Conservation (phyloP, 2,888 invertebrate species). For the Sisyra nigra region DNA sequence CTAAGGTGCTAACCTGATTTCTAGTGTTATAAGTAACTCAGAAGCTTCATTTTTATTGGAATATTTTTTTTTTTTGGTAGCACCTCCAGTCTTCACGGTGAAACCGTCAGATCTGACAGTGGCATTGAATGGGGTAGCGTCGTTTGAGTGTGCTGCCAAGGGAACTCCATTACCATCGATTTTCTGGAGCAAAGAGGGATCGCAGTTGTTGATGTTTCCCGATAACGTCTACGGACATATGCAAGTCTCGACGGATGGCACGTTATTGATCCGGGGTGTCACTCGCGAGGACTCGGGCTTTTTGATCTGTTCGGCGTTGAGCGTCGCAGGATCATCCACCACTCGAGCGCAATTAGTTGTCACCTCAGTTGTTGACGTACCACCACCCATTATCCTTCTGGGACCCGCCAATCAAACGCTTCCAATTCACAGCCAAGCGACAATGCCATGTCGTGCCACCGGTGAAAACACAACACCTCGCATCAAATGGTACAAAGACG, state of each 20-base stretch:
- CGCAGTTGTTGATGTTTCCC: constrained; percentile 69
- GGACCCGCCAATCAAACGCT: constrained; percentile 81
- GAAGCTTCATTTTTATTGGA: too few species aligned
- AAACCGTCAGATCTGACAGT: constrained; percentile 79
- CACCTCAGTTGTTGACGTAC: constrained; percentile 55
- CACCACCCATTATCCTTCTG: constrained; percentile 77
- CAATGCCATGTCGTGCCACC: constrained; percentile 62
- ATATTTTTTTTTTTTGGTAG: constrained; percentile 46
- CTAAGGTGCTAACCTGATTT: too few species aligned
- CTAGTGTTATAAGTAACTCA: too few species aligned
- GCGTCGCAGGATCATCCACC: constrained; percentile 83
- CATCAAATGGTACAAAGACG: constrained; percentile 66
- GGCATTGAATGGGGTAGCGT: constrained; percentile 70
- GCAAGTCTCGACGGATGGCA: constrained; percentile 50
- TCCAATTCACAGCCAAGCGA: constrained; percentile 57
- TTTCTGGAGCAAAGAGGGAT: constrained; percentile 93
- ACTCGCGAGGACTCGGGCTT: constrained; percentile 51
- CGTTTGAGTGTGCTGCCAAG: constrained; percentile 79
- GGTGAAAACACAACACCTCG: constrained; percentile 51
- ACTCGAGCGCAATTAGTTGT: constrained; percentile 79
- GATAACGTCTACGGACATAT: constrained; percentile 57
- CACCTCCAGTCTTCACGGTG: constrained; percentile 69
- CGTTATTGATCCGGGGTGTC: constrained; percentile 48
- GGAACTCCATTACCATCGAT: constrained; percentile 86
- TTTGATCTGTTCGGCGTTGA: constrained; percentile 87